Evolutionary conservation across 2,888 invertebrate species (phyloP), one percentile per base, ranked within the genome.

Genomic region (Cerastis leucographa): DNA sequence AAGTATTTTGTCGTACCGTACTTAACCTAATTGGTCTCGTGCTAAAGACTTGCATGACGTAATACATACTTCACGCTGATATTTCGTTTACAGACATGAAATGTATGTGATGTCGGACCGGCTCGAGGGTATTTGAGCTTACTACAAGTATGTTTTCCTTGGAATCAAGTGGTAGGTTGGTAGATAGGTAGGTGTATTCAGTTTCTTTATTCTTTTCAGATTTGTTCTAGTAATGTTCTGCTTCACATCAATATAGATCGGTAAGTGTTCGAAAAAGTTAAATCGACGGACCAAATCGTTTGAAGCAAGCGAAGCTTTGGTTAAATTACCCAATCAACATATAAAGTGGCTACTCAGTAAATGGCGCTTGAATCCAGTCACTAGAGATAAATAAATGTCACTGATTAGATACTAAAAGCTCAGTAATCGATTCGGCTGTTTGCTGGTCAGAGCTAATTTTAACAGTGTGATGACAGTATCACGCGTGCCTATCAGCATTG

Each of bases 311-410:
- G 86, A 90, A 91, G 90, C 91, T 92, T 92, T 90, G 91, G 90
- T 91, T 92, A 91, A 94, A 94, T 94, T 91, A 93, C 93, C 92
- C 91, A 94, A 94, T 94, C 94, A 94, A 92, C 94, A 94, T 94
- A 94, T 92, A 94, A 94, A 94, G 94, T 93, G 93, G 92, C 90
- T 92, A 89, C 89, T 91, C 88, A 91, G 91, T 90, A 91, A 93
- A 92, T 91, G 92, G 90, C 83, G 88, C 92, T 92, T 92, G 92
- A 92, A 93, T 91, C 91, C 90, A 90, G 89, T 89, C 90, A 89
- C 90, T 89, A 87, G 90, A 93, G 93, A 93, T 92, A 93, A 94
- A 94, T 94, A 90, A 92, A 90, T 91, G 92, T 89, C 91, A 90
- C 90, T 92, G 92, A 92, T 93, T 93, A 92, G 90, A 90, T 89